Evolutionary conservation across 2,113 vertebrate genomes (phyloP).

Genomic region (Azemiops feae): DNA sequence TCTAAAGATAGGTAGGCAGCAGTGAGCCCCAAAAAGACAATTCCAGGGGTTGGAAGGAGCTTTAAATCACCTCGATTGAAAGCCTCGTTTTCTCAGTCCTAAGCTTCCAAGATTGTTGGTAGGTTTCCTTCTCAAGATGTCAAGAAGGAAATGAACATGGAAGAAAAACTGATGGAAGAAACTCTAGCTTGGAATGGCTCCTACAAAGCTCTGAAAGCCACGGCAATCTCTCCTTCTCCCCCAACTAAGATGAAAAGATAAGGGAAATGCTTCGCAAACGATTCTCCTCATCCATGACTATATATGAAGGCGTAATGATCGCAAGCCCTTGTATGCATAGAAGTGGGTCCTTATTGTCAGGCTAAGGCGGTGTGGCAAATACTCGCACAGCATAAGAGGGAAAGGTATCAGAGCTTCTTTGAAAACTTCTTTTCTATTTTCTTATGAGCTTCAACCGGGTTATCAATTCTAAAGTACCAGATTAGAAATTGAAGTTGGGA

Average conservation of each 20-base stretch:
- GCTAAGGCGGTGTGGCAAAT: neutral
- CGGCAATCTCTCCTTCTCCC: neutral
- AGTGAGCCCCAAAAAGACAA: neutral
- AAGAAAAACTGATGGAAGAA: neutral
- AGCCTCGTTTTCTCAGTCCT: neutral
- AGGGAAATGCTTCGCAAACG: neutral
- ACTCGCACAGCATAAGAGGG: neutral
- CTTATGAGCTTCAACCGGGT: neutral
- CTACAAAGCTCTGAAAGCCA: neutral
- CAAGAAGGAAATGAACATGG: neutral
- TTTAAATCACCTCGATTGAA: neutral
- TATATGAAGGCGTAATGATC: neutral
- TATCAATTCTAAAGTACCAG: neutral
- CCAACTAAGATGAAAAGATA: neutral
- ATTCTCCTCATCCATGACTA: neutral
- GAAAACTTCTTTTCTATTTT: neutral
- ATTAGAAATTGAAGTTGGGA: neutral
- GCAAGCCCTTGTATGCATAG: neutral
- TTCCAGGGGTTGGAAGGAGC: neutral
- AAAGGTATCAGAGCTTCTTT: neutral
- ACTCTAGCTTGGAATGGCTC: neutral
- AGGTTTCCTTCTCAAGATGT: neutral
- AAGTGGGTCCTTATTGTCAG: neutral
- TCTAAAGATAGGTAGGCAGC: neutral
- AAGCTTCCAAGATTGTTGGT: neutral